These are phyloP conservation scores for Bolinopsis microptera DNA, from an alignment of 37 sponge, comb jelly and placozoan genomes.

Conservation along the genomic window DNA sequence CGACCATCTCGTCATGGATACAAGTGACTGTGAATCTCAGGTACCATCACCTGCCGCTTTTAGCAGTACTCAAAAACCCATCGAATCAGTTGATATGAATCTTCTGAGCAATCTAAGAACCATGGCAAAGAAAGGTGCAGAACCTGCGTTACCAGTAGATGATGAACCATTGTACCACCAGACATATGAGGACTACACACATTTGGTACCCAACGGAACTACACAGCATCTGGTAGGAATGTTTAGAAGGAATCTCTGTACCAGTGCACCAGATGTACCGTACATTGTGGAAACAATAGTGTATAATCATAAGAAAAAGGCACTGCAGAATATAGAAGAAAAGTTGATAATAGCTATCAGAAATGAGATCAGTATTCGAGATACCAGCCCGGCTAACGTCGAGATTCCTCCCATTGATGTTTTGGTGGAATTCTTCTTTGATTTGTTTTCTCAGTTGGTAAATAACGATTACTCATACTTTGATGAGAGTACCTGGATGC, in stretches of 20 bases:
- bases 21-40: neutral
- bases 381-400: neutral
- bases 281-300: neutral
- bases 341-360: conserved; percentile 13
- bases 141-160: neutral
- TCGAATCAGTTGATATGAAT: neutral
- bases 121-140: neutral
- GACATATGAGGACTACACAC: conserved; percentile 34
- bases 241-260: conserved; percentile 13
- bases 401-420: neutral
- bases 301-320: neutral
- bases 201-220: neutral
- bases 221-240: neutral
- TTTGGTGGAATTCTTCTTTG: conserved; percentile 29
- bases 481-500: neutral
- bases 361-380: neutral
- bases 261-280: neutral
- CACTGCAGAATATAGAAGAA: neutral
- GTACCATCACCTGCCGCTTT: neutral
- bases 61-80: neutral
- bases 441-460: neutral
- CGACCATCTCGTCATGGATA: neutral
- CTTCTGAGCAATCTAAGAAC: neutral
- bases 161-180: neutral
- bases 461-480: neutral